Conservation (phyloP, 2,888 invertebrate genomes). For the Homarus gammarus region DNA sequence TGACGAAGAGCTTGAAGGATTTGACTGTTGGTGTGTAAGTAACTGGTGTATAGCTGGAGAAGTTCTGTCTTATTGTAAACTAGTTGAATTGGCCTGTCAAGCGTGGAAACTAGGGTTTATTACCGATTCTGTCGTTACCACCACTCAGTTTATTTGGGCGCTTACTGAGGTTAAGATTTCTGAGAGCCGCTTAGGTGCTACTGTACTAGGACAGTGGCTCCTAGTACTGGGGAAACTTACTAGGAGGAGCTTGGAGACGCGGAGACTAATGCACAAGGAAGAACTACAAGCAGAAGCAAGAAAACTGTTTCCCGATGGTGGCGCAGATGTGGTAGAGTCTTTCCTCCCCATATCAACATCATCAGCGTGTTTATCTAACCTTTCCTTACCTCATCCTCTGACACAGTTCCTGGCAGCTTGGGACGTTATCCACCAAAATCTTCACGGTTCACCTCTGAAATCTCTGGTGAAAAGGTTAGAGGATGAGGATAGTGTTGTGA, state of each 20-base stretch:
- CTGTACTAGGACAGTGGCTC: background rate
- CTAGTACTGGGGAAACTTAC: conserved; percentile 7
- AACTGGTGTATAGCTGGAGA: conserved; percentile 21
- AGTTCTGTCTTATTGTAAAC: conserved; percentile 21
- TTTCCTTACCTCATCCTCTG: conserved; percentile 51
- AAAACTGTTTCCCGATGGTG: conserved; percentile 4
- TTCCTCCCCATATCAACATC: background rate
- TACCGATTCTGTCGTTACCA: background rate
- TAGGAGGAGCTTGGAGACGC: conserved; percentile 22
- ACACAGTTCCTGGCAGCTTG: conserved; percentile 57
- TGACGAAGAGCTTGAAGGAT: background rate
- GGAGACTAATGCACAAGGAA: background rate
- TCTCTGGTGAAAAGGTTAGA: conserved; percentile 27
- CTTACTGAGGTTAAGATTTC: background rate
- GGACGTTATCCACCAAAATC: conserved; percentile 47
- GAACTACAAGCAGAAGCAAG: conserved; percentile 35
- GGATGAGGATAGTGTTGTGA: conserved; percentile 57
- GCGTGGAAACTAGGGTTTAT: conserved; percentile 27
- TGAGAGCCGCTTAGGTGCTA: background rate
- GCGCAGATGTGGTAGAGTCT: background rate
- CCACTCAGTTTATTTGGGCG: background rate
- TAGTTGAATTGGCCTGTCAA: conserved; percentile 28
- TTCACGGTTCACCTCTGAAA: conserved; percentile 31
- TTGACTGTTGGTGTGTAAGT: conserved; percentile 26
- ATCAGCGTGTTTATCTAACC: background rate